Conservation (phyloP, 2,113 vertebrate genomes). For the Salminus brasiliensis region DNA sequence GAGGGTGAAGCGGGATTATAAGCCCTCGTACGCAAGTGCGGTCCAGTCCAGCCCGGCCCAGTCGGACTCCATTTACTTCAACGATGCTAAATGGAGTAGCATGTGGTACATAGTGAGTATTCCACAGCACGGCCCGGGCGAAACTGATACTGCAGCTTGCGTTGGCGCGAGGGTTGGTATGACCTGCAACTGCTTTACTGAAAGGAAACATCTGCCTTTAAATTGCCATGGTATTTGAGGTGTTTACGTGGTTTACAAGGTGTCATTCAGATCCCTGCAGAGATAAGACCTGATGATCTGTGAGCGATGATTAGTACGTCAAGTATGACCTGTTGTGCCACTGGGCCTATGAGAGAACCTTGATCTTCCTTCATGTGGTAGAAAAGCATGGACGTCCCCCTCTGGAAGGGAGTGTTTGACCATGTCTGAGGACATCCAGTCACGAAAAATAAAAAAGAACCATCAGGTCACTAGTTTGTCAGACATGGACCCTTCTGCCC, state of each 20-base stretch:
- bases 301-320: background rate
- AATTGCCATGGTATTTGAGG: background rate
- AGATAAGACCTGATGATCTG: no score
- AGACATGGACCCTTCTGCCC: background rate
- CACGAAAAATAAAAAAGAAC: no score
- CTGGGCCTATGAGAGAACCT: background rate
- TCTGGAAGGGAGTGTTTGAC: no score
- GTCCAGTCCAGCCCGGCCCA: constrained; percentile 76
- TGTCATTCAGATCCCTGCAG: background rate
- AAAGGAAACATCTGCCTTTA: background rate
- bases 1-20: constrained; percentile 96
- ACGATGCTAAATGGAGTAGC: constrained; percentile 98
- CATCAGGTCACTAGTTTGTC: background rate
- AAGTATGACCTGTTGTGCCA: background rate
- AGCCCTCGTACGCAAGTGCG: constrained; percentile 79
- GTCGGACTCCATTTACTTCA: constrained; percentile 85
- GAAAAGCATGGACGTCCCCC: background rate
- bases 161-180: background rate
- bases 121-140: background rate
- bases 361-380: background rate
- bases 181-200: background rate
- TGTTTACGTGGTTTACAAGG: background rate
- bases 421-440: constrained; percentile 11
- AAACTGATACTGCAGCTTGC: background rate
- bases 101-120: constrained; percentile 99